A percentile compares a stretch with the other conserved stretches of the same genome.
Conservation (phyloP, 2,888 invertebrate species). For the Cheilosia soror region DNA sequence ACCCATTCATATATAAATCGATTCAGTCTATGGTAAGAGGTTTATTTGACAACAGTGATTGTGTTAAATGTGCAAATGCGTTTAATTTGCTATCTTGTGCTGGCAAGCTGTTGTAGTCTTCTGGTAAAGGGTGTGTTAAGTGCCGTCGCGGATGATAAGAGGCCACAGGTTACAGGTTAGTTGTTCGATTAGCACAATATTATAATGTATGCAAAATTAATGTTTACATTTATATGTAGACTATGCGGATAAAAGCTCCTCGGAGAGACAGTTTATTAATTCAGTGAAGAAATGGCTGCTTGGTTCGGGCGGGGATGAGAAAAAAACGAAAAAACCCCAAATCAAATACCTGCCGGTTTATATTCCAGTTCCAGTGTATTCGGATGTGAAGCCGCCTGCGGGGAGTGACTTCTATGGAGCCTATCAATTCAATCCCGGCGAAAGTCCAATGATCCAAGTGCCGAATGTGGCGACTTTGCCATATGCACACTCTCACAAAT, state of each 20-base stretch:
- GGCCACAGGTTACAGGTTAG: slow-evolving; percentile 13
- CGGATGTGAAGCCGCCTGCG: not conserved
- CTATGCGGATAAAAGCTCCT: not conserved
- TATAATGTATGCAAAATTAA: not conserved
- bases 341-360: slow-evolving; percentile 43
- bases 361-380: slow-evolving; percentile 37
- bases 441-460: not conserved
- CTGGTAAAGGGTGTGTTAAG: not conserved
- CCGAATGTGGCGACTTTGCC: not conserved
- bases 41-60: slow-evolving; percentile 13
- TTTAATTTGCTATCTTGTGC: slow-evolving; percentile 8
- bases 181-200: not conserved
- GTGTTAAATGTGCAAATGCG: slow-evolving; percentile 20
- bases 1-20: slow-evolving; percentile 28
- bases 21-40: slow-evolving; percentile 4
- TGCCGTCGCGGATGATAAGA: not conserved
- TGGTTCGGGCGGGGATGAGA: not conserved
- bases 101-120: not conserved
- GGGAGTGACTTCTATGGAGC: slow-evolving; percentile 31
- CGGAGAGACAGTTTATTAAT: slow-evolving; percentile 26
- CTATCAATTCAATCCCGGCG: not conserved
- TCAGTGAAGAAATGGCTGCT: slow-evolving; percentile 27
- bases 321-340: not conserved
- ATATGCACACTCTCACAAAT: not conserved
- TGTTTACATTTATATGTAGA: not conserved